Conservation (phyloP, 2,797 vertebrate genomes). For the Micromesistius poutassou region DNA sequence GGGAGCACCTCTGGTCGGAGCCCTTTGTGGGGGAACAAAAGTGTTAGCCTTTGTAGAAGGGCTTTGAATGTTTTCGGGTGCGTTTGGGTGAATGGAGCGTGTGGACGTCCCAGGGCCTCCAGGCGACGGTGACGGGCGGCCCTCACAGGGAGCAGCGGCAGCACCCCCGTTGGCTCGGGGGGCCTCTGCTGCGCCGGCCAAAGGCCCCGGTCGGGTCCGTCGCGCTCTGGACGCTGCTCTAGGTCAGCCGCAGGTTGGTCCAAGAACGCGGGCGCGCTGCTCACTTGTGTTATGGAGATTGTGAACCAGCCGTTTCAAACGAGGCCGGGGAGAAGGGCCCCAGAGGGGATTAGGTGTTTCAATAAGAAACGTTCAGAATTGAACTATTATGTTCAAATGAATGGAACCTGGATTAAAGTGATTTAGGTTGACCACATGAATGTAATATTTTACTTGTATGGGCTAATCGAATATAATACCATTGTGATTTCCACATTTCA, state of each 20-base stretch:
- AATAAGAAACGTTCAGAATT: too few relatives aligned
- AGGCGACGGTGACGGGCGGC: conserved; percentile 62
- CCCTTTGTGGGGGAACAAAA: conserved; percentile 82
- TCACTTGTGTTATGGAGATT: too few relatives aligned
- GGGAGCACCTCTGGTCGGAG: conserved; percentile 75
- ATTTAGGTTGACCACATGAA: too few relatives aligned
- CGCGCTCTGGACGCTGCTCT: conserved; percentile 26
- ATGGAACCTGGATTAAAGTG: too few relatives aligned
- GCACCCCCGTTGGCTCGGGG: neutral
- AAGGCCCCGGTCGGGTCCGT: neutral
- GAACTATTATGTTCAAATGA: too few relatives aligned
- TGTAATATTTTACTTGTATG: too few relatives aligned
- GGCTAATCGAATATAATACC: too few relatives aligned
- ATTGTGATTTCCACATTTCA: too few relatives aligned
- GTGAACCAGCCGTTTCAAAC: too few relatives aligned
- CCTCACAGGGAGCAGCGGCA: conserved; percentile 40
- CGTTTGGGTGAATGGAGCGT: conserved; percentile 65
- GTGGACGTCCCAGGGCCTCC: conserved; percentile 71
- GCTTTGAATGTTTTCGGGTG: conserved; percentile 76
- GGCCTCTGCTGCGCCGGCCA: neutral
- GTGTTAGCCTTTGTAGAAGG: conserved; percentile 73
- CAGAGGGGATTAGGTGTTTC: too few relatives aligned
- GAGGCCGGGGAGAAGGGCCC: too few relatives aligned
- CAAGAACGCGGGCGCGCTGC: too few relatives aligned
- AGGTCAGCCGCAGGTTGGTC: conserved; percentile 14